Percentiles rank a stretch among this genome's conserved stretches.
Conservation (phyloP, 2,113 vertebrate species). For the Strix aluco region DNA sequence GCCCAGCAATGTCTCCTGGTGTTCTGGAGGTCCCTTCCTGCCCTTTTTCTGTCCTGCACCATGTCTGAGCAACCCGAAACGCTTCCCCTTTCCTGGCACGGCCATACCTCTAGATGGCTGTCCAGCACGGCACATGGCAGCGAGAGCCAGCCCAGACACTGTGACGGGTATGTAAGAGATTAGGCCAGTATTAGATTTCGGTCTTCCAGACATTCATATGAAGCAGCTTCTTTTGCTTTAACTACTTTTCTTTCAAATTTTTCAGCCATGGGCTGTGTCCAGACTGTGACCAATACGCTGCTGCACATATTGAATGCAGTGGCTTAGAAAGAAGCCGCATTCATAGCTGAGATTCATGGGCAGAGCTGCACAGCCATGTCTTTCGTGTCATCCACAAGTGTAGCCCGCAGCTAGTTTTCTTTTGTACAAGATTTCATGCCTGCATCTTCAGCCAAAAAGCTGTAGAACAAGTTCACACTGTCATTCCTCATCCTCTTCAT, state of each 20-base stretch:
- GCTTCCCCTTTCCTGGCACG: neutral
- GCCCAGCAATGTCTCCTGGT: neutral
- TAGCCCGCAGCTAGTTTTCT: neutral
- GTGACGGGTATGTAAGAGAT: neutral
- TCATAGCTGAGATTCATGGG: neutral
- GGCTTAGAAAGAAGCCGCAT: neutral
- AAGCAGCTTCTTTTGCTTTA: neutral
- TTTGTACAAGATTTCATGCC: neutral
- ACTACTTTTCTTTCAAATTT: neutral
- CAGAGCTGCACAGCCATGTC: neutral
- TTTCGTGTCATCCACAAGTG: neutral
- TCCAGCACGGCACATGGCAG: neutral
- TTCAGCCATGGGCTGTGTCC: neutral
- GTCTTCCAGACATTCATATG: conserved; percentile 4
- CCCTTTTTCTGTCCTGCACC: neutral
- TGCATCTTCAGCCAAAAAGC: neutral
- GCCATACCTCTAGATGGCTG: neutral
- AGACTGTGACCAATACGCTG: conserved; percentile 35
- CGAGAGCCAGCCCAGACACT: neutral
- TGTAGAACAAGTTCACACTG: neutral
- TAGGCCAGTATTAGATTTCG: conserved; percentile 11
- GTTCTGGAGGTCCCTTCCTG: neutral
- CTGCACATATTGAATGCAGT: neutral
- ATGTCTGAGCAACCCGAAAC: fast-evolving
- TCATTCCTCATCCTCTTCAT: neutral